Base-by-base conservation (phyloP, 1,140 invertebrate species). In the Heliconius hewitsoni region DNA sequence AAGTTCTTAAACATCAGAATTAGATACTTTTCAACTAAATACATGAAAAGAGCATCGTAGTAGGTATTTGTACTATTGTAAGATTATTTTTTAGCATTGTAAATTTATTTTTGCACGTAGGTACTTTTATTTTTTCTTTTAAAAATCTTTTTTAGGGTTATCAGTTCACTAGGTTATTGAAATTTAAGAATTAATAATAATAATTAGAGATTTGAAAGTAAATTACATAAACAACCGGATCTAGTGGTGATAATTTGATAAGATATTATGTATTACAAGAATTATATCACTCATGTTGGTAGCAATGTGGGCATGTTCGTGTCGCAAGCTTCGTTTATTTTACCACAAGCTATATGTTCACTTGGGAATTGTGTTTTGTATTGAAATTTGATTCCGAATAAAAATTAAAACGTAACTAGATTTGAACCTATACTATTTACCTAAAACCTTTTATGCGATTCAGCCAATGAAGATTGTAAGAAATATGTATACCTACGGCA, bases 211-310 rank as follows among this genome's bases (percentile, higher is more conserved):
- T 71, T 72, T 42, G 74, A 76, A 76, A 70, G 57, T 37, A 70
- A 70, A 76, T 76, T 76, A 72, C 18, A 72, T 79, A 76, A 76
- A 72, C 23, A 72, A 77, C 66, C 78, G 78, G 76, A 82, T 76
- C 76, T 76, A 76, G 30, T 76, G 34, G 37, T 80, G 76, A 82
- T 76, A 82, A 79, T 74, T 80, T 78, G 73, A 80, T 78, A 79
- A 79, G 73, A n/a, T 57, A 55, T 76, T 76, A 79, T 79, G 74
- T 79, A 74, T 76, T 74, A 74, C 66, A 74, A 55, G 73, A 80
- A 76, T 80, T 80, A 80, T 82, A 73, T 80, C 73, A 80, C 71
- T 77, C 13, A 42, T 30, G 55, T 27, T 42, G 55, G 55, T 74
- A 71, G 34, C 57, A 74, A 34, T 30, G 8, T 57, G 13, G 50